Evolutionary conservation across 1,140 invertebrate genomes (phyloP), one percentile per base, ranked within the genome.

Genomic region (Caenorhabditis briggsae): DNA sequence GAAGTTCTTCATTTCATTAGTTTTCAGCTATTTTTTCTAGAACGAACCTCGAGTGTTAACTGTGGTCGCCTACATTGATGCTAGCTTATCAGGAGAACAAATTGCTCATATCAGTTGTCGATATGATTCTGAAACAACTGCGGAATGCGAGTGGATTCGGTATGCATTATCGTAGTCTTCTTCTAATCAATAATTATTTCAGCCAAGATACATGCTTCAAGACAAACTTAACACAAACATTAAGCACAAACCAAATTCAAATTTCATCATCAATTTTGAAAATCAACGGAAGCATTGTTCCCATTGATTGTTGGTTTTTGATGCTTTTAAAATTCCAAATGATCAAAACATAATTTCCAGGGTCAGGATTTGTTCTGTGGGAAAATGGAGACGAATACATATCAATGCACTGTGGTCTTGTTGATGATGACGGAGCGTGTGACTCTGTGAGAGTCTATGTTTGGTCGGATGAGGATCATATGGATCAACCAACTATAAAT

Each of bases 391-490:
- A 87, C 41, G 86, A 87, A 43, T 87, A 84, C 23, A 84, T 87
- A 25, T 84, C 86, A 5, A 61, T 87, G 83, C 59, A 83, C 20
- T 87, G 86, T 56, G 65, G 50, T 14, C 64, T 74, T 50, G 70
- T 85, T 18, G 86, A 87, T 50, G 86, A 87, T 18, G 86, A 87
- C 50, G 86, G 86, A 55, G 65, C 48, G n/a, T 87, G 86, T 82
- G 86, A 84, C 43, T 64, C 74, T 18, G 58, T 85, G 33, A 85
- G 84, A 70, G 65, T 85, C 6, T 87, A 87, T 25, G 86, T 87
- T 11, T 87, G 86, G 86, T 87, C 86, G 41, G 86, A 87, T 64
- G 86, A 87, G 46, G 86, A 87, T 61, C 86, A 87, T 83, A 87
- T 87, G 86, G 86, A 87, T 59, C 86, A 87, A 64, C 86, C 86